Conservation (phyloP, 2,888 invertebrate genomes). For the Mactromeris polynyma region DNA sequence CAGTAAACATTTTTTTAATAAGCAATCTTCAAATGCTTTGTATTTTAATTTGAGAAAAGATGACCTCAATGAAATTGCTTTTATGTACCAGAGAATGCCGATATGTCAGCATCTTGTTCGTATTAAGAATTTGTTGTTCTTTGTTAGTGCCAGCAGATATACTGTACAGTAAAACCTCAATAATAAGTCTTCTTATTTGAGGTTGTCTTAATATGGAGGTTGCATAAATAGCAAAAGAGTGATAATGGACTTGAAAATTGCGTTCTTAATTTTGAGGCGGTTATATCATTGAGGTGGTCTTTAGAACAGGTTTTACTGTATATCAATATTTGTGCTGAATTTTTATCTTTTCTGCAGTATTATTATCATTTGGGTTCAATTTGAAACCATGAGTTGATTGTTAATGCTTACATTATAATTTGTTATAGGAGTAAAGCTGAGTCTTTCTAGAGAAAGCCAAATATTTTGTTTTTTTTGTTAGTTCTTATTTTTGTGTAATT, state of each 20-base stretch:
- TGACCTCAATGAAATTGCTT: too few species aligned
- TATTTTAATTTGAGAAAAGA: too few species aligned
- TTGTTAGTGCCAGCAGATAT: background rate
- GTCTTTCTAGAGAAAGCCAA: background rate
- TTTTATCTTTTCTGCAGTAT: background rate
- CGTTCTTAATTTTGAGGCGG: too few species aligned
- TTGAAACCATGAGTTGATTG: background rate
- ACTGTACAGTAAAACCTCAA: background rate
- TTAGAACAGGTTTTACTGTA: too few species aligned
- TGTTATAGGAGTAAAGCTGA: background rate
- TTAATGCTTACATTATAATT: background rate
- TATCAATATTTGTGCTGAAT: background rate
- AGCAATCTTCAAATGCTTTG: too few species aligned
- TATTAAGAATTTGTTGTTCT: background rate
- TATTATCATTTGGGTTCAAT: background rate
- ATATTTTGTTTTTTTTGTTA: background rate
- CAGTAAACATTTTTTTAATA: too few species aligned
- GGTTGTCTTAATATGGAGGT: too few species aligned
- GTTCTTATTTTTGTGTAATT: background rate
- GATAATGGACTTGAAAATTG: too few species aligned
- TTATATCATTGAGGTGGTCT: too few species aligned
- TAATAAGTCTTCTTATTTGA: too few species aligned
- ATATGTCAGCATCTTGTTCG: background rate
- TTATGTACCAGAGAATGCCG: too few species aligned
- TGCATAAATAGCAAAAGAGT: too few species aligned